Base-by-base conservation (phyloP, 2,797 vertebrate species). In the Neomorphus geoffroyi region DNA sequence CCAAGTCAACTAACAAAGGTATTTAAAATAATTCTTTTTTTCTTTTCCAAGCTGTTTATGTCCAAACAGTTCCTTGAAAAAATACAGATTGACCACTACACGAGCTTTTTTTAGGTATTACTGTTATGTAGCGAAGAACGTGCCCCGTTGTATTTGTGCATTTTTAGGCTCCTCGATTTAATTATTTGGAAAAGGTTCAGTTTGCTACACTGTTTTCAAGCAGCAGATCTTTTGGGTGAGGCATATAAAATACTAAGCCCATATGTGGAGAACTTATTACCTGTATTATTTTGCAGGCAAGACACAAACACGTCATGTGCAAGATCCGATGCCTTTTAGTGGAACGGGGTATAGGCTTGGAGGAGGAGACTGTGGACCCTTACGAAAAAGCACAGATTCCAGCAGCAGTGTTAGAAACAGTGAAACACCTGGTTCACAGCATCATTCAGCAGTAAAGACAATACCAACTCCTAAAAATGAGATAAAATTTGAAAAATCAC, bases 261-360 rank as follows among this genome's bases (percentile, higher is more conserved):
- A 32, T 58, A 9, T 50, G 19, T 14, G 7, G 48, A 60, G 46
- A 78, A 24, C 13, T 10, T 41, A 23, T 3, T 69, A 30, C n/a
- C n/a, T n/a, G n/a, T n/a, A n/a, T 86, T 22, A 33, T 74, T 93
- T 93, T 96, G 61, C 97, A 99, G 99, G 80, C 65, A 97, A 93
- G 85, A 95, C 95, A 54, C 94, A 91, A 33, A 97, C 57, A 27
- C 96, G 87, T 74, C 98, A 98, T 79, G 97, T 93, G 10, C 97
- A 98, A 88, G 98, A 96, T 33, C n/a, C 98, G 16, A 96, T 98
- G 39, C 98, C 99, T 13, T 99, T 99, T 48, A 98, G 97, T 72
- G 99, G 99, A 23, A 99, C 82, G 86, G 99, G 99, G 2, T 98
- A 98, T 92, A 75, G 98, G 11, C 98, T 99, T 9, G 98, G 98